Conservation (phyloP, 2,113 vertebrate genomes). For the Elephas maximus region DNA sequence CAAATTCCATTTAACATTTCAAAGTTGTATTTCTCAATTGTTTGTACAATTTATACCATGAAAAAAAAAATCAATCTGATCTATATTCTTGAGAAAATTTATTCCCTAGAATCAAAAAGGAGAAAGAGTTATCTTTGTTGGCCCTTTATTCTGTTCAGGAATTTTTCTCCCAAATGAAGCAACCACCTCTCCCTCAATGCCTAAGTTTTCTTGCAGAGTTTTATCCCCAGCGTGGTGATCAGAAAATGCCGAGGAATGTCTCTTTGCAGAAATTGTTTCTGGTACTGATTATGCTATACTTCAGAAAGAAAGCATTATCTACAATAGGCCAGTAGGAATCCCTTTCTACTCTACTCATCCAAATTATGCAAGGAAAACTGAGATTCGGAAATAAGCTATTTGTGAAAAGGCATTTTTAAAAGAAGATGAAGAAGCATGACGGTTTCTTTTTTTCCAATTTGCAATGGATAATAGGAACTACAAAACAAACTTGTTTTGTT, state of each 20-base stretch:
- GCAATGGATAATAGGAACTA: conserved; percentile 60
- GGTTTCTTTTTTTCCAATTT: conserved; percentile 51
- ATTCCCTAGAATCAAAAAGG: background rate
- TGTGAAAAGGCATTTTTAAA: conserved; percentile 64
- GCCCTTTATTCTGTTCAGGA: background rate
- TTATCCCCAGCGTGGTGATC: background rate
- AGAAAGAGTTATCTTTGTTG: background rate
- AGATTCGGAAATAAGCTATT: conserved; percentile 66
- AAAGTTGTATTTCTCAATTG: conserved; percentile 42
- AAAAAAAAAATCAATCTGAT: conserved; percentile 19
- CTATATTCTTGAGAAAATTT: background rate
- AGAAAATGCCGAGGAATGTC: background rate
- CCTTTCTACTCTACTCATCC: background rate
- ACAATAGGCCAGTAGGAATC: background rate
- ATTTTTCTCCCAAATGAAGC: conserved; percentile 28
- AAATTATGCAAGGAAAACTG: background rate
- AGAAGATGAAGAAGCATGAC: conserved; percentile 36
- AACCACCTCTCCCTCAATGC: background rate
- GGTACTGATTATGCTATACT: background rate
- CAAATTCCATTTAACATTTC: conserved; percentile 49
- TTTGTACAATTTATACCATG: background rate
- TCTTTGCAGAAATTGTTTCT: background rate
- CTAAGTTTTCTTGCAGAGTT: background rate
- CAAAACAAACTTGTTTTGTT: conserved; percentile 48
- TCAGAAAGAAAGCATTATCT: background rate